Evolutionary conservation across 2,797 vertebrate species (phyloP).

Genomic region (Rhincodon typus): DNA sequence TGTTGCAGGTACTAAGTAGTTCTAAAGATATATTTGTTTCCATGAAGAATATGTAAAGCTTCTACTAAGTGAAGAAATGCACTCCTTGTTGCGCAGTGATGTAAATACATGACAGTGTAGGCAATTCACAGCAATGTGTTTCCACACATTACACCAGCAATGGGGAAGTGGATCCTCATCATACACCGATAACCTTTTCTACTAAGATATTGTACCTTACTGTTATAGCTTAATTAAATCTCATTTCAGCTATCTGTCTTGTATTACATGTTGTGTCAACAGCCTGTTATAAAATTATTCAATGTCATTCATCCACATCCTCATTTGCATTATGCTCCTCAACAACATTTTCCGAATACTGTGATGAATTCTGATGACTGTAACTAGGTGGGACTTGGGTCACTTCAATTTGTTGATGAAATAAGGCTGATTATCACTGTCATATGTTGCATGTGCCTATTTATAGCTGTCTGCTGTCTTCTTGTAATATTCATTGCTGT

Average conservation of each 20-base stretch:
- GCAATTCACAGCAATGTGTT: neutral
- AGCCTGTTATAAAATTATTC: neutral
- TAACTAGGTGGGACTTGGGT: neutral
- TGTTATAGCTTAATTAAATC: constrained; percentile 15
- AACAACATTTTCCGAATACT: neutral
- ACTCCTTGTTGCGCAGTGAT: neutral
- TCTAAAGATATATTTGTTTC: neutral
- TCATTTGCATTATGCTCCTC: neutral
- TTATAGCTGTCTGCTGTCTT: neutral
- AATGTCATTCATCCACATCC: neutral
- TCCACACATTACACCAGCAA: neutral
- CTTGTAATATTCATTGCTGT: neutral
- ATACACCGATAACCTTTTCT: constrained; percentile 1
- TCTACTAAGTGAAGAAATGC: neutral
- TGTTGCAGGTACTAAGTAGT: neutral
- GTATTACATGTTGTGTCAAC: neutral
- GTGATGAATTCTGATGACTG: neutral
- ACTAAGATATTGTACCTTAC: neutral
- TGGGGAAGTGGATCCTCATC: neutral
- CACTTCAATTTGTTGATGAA: neutral
- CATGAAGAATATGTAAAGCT: neutral
- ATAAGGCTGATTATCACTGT: neutral
- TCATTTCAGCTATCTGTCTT: neutral
- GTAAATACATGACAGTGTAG: too few species aligned
- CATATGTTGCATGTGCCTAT: neutral